Conservation (phyloP, 2,797 vertebrate genomes). For the Hoplostethus mediterraneus region DNA sequence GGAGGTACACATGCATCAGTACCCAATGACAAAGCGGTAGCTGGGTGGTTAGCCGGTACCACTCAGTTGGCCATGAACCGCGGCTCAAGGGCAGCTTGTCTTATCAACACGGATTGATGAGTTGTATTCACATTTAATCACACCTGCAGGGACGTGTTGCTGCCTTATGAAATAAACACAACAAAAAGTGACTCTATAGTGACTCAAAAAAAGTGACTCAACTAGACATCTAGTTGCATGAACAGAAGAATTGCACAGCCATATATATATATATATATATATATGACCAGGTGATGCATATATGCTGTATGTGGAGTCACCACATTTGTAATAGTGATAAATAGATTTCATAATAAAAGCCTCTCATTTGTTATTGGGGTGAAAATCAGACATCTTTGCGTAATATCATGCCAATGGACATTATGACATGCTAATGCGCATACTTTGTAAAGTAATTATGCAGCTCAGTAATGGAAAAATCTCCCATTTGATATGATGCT, state of each 20-base stretch:
- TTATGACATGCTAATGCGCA: conserved; percentile 38
- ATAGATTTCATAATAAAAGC: conserved; percentile 21
- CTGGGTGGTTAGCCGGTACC: not conserved
- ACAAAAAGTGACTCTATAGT: not conserved
- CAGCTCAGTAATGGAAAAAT: not conserved
- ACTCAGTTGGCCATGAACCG: conserved; percentile 75
- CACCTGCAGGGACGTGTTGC: conserved; percentile 55
- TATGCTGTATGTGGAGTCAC: conserved; percentile 14
- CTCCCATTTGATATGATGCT: conserved; percentile 3
- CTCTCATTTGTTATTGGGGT: conserved; percentile 24
- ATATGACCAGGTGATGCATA: not conserved
- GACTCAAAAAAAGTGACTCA: not conserved
- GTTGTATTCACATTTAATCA: conserved; percentile 67
- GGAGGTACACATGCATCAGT: conserved; percentile 51
- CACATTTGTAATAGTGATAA: conserved; percentile 15
- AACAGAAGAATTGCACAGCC: conserved; percentile 7
- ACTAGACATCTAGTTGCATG: not conserved
- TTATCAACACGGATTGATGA: conserved; percentile 70
- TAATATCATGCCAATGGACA: conserved; percentile 30
- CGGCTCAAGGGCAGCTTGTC: conserved; percentile 59
- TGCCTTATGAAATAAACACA: conserved; percentile 32
- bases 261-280: not conserved
- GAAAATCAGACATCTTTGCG: conserved; percentile 34
- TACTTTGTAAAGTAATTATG: conserved; percentile 27
- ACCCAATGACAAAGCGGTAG: conserved; percentile 56